A percentile compares a stretch with the other conserved stretches of the same genome.
phyloP scores from a whole-genome alignment of 1,140 invertebrate genomes.

The Yoshiicerus persimilis region DNA sequence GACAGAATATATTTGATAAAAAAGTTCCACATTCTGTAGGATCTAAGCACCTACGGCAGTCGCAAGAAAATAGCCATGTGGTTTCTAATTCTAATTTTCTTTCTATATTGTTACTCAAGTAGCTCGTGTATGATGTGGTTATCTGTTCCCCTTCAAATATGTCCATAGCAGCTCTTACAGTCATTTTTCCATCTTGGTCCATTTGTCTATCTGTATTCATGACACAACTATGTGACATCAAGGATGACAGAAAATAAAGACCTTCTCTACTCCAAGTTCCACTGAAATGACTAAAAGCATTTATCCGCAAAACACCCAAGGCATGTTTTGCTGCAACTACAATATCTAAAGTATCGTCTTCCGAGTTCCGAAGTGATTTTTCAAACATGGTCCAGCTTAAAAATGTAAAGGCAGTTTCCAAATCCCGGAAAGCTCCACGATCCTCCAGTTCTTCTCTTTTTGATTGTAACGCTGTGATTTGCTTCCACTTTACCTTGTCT shows the following conservation, averaged over 20 bases:
- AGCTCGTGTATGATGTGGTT: constrained; percentile 69
- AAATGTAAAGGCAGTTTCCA: neutral
- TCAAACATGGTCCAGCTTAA: constrained; percentile 32
- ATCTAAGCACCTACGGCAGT: constrained; percentile 70
- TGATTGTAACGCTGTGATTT: constrained; percentile 36
- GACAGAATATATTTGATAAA: constrained; percentile 27
- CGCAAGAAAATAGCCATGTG: constrained; percentile 75
- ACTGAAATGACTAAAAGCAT: constrained; percentile 40
- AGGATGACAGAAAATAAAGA: constrained; percentile 69
- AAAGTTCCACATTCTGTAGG: constrained; percentile 59
- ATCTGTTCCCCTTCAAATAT: constrained; percentile 69
- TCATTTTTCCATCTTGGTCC: constrained; percentile 59
- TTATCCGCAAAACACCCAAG: constrained; percentile 38
- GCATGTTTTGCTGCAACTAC: constrained; percentile 11
- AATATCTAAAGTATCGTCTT: neutral
- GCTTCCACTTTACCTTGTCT: constrained; percentile 36
- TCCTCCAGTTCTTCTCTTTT: constrained; percentile 31
- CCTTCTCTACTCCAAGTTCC: constrained; percentile 53
- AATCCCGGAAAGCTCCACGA: neutral
- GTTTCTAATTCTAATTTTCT: constrained; percentile 65
- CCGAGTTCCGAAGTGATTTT: neutral
- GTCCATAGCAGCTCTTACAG: constrained; percentile 63
- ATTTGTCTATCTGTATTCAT: constrained; percentile 69
- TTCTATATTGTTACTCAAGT: constrained; percentile 70
- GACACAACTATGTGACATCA: constrained; percentile 74